Conservation (phyloP, 2,888 invertebrate genomes). For the Tetrapedia diversipes region DNA sequence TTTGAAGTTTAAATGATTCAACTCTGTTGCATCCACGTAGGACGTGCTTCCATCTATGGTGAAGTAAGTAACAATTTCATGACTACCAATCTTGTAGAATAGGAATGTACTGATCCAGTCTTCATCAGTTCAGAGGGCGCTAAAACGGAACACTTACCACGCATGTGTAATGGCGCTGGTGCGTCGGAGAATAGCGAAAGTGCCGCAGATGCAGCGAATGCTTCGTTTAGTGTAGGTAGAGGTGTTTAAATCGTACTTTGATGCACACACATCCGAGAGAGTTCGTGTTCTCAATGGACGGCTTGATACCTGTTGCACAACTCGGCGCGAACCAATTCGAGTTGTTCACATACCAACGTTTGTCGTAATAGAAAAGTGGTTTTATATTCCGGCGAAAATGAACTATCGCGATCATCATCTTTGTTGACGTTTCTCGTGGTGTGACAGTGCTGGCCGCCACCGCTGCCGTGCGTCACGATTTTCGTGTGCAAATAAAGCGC, state of each 20-base stretch:
- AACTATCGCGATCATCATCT: slow-evolving; percentile 43
- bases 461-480: slow-evolving; percentile 39
- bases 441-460: slow-evolving; percentile 58
- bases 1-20: too few species aligned
- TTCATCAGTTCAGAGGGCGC: slow-evolving; percentile 20
- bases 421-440: slow-evolving; percentile 66
- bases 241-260: slow-evolving; percentile 33
- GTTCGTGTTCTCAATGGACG: slow-evolving; percentile 70
- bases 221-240: slow-evolving; percentile 46
- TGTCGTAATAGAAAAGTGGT: slow-evolving; percentile 37
- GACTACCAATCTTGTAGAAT: slow-evolving; percentile 8
- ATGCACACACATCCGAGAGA: slow-evolving; percentile 56
- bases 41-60: slow-evolving; percentile 18
- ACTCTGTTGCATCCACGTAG: too few species aligned
- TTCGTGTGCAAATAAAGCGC: slow-evolving; percentile 25
- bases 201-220: slow-evolving; percentile 53
- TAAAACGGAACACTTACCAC: background rate
- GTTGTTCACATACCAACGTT: slow-evolving; percentile 24
- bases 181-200: slow-evolving; percentile 10
- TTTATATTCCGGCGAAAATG: slow-evolving; percentile 34
- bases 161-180: slow-evolving; percentile 48
- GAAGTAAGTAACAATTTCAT: background rate
- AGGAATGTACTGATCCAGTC: background rate
- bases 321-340: slow-evolving; percentile 49
- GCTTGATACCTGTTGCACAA: slow-evolving; percentile 77